Percentiles rank a stretch among this genome's conserved stretches.
Evolutionary conservation across 2,113 vertebrate species (phyloP).

Genomic region (Paedocypris sp.): DNA sequence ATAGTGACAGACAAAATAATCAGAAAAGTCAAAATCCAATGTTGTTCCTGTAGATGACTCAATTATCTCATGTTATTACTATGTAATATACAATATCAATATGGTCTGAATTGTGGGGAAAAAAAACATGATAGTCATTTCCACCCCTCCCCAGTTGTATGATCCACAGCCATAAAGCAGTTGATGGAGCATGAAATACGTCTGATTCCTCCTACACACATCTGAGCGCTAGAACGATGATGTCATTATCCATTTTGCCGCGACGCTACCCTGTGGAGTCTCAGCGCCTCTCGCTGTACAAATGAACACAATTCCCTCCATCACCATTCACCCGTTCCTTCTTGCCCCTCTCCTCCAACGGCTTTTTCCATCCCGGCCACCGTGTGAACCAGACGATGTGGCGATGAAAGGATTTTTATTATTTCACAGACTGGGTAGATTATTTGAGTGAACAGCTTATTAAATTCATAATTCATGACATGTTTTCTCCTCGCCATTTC

Average conservation of each 20-base stretch:
- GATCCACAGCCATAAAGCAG: neutral
- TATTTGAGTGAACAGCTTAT: neutral
- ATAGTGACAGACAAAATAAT: too few relatives aligned
- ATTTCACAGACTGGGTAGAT: neutral
- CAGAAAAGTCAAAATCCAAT: too few relatives aligned
- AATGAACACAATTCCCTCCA: neutral
- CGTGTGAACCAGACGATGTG: neutral
- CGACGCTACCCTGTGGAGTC: conserved; percentile 16
- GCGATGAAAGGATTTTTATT: neutral
- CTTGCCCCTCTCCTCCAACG: neutral
- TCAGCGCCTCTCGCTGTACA: conserved; percentile 20
- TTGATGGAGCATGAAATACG: conserved; percentile 23
- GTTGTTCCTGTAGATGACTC: too few relatives aligned
- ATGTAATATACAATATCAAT: too few relatives aligned
- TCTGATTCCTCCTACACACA: neutral
- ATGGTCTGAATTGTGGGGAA: too few relatives aligned
- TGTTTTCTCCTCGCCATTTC: too few relatives aligned
- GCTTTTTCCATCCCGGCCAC: neutral
- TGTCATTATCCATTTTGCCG: conserved; percentile 20
- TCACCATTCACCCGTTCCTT: neutral
- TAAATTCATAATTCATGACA: too few relatives aligned
- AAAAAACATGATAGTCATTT: too few relatives aligned
- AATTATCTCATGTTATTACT: too few relatives aligned
- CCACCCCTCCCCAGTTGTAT: neutral
- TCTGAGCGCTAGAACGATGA: neutral